Base-by-base conservation (phyloP, 2,888 invertebrate genomes). In the Panopea generosa region DNA sequence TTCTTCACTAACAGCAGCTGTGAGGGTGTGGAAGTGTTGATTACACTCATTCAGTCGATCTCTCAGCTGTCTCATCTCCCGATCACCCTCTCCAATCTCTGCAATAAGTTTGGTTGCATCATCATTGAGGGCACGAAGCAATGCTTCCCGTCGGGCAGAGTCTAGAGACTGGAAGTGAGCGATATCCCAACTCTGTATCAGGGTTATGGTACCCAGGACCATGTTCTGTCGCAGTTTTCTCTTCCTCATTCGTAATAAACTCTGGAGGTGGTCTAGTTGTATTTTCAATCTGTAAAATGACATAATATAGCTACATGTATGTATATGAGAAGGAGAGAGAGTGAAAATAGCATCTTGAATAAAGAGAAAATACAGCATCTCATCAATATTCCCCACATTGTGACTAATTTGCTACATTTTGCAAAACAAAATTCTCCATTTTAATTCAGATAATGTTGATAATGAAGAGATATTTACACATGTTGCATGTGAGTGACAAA, bases 1-100 rank as follows among this genome's bases (percentile, higher is more conserved):
- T 86, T 90, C 89, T 77, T 90, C 90, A 55, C 84, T 93, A 4
- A 98, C 97, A 33, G 97, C 94, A 75, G 96, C 95, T 91, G 98
- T 97, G 90, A 98, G 97, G 91, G 98, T 97, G 91, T 97, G 97
- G 92, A 98, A 98, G 68, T 98, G 94, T 73, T 97, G 94, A 93
- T 98, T 98, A 85, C 98, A 98, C 92, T 98, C 97, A 81, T 97
- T 97, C 94, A 99, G 98, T 94, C 99, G 99, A 16, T 98, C 94
- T 72, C 96, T 94, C 84, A 99, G 94, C 61, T 98, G 94, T 75
- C 97, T 93, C 87, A 98, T 94, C 91, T 99, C 91, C 9, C 86
- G 77, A 45, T 88, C 86, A 14, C 85, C 97, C 94, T 98, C 99
- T 27, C 97, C 96, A 1, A 98, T 96, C 94, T 99, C 99, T 20